Evolutionary conservation across 2,888 invertebrate genomes (phyloP), one percentile per base, ranked within the genome.

Genomic region (Teinopalpus imperialis): DNA sequence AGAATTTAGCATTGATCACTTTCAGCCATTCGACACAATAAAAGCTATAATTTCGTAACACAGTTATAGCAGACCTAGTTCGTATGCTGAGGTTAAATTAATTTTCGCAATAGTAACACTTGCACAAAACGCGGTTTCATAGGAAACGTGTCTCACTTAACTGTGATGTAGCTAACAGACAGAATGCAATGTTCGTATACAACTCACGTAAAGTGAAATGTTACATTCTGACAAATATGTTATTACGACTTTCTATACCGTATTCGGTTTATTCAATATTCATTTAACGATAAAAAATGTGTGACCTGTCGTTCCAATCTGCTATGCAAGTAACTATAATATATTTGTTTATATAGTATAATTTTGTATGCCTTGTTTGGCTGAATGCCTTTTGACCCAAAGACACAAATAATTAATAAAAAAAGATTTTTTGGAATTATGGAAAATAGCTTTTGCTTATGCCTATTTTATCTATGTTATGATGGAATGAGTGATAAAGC

Each of bases 201-300:
- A 63, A 74, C 66, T 74, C 78, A 82, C 81, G 82, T 81, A 62
- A 59, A 52, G 70, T 72, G 70, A 78, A 79, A 81, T 83, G 80
- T 72, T 74, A 68, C 69, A 67, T 57, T 67, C 69, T 61, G 61
- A 73, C 71, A 73, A 76, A 74, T 73, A 64, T 72, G 60, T 69
- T 80, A 78, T 73, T 73, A 72, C 66, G 58, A 73, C 86, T 87
- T 87, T 86, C 86, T 81, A 76, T 60, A 53, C 77, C 77, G 57
- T 72, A 80, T 81, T 75, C 52, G 79, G 71, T 61, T 54, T 61
- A 70, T 63, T 43, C n/a, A 7, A 31, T 31, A 29, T 36, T 35
- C 36, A 36, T 37, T 24, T 26, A 26, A 24, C 37, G 30, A 32
- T 39, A 39, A 4, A 4, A 26, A 26, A 31, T 18, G 9, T n/a